Evolutionary conservation across 2,888 invertebrate genomes (phyloP).

Genomic region (Tridacna crocea): DNA sequence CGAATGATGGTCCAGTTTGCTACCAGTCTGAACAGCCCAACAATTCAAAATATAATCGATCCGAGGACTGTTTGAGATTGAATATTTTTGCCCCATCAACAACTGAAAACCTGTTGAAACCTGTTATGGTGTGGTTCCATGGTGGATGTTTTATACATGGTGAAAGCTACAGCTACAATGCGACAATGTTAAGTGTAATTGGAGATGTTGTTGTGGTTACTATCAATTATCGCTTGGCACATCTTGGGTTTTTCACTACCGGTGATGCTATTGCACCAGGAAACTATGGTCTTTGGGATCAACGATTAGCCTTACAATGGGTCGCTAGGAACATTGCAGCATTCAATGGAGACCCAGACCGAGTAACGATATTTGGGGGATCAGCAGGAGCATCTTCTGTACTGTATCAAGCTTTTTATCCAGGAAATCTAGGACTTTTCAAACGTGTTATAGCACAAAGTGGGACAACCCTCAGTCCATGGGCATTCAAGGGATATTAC

Average conservation of each 20-base stretch:
- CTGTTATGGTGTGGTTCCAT: conserved; percentile 63
- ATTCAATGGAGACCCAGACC: conserved; percentile 91
- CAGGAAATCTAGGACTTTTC: conserved; percentile 91
- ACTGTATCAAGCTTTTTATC: conserved; percentile 90
- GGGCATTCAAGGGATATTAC: conserved; percentile 87
- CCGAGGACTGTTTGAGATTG: too few species aligned
- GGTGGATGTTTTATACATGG: conserved; percentile 59
- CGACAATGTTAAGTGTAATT: conserved; percentile 38
- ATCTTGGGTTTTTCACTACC: conserved; percentile 70
- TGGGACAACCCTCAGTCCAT: conserved; percentile 95
- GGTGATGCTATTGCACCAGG: conserved; percentile 59
- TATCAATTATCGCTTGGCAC: conserved; percentile 65
- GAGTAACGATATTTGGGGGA: conserved; percentile 97
- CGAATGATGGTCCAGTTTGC: too few species aligned
- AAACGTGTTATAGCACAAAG: conserved; percentile 95
- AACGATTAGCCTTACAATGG: conserved; percentile 92
- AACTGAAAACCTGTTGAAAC: neutral
- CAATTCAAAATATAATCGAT: too few species aligned
- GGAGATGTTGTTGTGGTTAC: conserved; percentile 63
- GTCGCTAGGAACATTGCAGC: conserved; percentile 74
- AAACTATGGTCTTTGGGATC: conserved; percentile 93
- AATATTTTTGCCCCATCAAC: too few species aligned
- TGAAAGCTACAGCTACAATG: conserved; percentile 50
- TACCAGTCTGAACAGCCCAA: too few species aligned
- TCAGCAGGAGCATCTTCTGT: conserved; percentile 97